Evolutionary conservation across 2,113 vertebrate genomes (phyloP).

Genomic region (Zosterops borbonicus): DNA sequence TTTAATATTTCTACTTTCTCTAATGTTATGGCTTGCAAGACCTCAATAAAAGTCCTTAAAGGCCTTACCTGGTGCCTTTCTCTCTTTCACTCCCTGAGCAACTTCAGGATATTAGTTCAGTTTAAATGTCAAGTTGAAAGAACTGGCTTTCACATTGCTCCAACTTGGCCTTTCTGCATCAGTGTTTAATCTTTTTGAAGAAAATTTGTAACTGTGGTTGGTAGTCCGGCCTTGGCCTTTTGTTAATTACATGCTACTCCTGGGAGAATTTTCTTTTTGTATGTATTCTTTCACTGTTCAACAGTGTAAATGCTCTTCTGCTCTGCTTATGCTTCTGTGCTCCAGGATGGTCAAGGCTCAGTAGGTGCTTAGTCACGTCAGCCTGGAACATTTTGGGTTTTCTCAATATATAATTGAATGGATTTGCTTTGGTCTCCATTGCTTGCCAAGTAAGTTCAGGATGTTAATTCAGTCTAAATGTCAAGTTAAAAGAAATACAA

Average conservation of each 20-base stretch:
- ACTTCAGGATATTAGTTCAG: background rate
- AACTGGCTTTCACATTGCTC: background rate
- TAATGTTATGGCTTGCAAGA: background rate
- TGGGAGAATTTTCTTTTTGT: background rate
- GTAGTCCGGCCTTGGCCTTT: background rate
- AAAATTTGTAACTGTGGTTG: background rate
- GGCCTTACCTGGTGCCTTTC: background rate
- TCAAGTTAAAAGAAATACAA: conserved; percentile 10
- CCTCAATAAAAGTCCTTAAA: background rate
- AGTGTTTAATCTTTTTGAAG: background rate
- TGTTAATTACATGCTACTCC: background rate
- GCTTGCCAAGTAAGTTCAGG: background rate
- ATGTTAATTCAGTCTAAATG: conserved; percentile 24
- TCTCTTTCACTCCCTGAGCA: background rate
- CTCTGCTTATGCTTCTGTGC: background rate
- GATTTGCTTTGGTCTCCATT: background rate
- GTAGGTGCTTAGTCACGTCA: background rate
- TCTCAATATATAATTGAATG: background rate
- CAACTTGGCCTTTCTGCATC: background rate
- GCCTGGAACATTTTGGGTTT: background rate
- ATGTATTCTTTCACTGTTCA: background rate
- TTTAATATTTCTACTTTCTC: background rate
- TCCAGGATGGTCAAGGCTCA: background rate
- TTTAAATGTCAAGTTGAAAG: conserved; percentile 39
- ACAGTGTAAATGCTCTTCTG: background rate